These are phyloP conservation scores for Anguilla rostrata DNA, from an alignment of 2,113 vertebrate genomes.

Conservation along the genomic window DNA sequence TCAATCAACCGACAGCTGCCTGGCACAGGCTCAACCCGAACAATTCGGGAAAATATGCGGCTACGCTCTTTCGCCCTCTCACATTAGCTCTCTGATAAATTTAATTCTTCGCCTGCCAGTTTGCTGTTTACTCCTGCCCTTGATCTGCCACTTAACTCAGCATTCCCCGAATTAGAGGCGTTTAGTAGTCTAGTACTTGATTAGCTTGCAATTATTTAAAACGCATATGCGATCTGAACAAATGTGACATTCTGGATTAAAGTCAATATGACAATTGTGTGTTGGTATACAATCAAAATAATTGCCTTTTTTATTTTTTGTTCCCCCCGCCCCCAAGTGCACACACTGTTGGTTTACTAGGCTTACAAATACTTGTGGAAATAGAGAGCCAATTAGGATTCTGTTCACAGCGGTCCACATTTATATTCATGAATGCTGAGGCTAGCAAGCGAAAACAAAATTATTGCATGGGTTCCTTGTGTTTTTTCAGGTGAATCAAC, in stretches of 20 bases:
- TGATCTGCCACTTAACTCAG: neutral
- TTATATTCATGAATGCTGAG: conserved; percentile 18
- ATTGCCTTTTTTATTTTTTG: too few species aligned
- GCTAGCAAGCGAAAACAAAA: neutral
- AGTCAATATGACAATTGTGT: neutral
- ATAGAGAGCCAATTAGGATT: neutral
- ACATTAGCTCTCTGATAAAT: neutral
- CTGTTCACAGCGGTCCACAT: conserved; percentile 8
- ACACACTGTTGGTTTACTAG: neutral
- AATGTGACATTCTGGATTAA: neutral
- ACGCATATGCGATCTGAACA: neutral
- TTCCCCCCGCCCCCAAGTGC: neutral
- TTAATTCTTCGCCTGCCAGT: neutral
- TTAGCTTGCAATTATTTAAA: too few species aligned
- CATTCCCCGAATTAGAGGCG: too few species aligned
- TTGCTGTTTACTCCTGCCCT: neutral
- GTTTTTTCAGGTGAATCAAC: neutral
- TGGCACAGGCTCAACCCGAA: too few species aligned
- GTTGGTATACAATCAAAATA: neutral
- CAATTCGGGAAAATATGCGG: too few species aligned
- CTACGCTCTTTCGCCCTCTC: neutral
- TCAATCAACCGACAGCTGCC: neutral
- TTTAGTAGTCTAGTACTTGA: too few species aligned
- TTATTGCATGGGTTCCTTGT: neutral
- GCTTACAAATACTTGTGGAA: neutral